Conservation (phyloP, 2,888 invertebrate genomes). For the Nudaria mundana region DNA sequence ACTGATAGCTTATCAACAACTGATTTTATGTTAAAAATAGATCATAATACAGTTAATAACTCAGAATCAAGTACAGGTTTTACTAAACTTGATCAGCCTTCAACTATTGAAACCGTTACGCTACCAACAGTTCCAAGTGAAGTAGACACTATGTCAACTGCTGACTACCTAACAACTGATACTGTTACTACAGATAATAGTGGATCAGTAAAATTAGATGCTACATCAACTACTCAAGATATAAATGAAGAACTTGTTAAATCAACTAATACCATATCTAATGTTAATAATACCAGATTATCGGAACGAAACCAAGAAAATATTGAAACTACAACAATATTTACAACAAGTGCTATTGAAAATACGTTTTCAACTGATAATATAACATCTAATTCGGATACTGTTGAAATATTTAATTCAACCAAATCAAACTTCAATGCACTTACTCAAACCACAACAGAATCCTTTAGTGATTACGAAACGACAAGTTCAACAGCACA, state of each 20-base stretch:
- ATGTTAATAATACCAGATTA: not conserved
- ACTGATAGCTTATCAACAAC: not conserved
- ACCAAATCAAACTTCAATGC: not conserved
- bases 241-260: not conserved
- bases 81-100: not conserved
- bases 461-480: too few species aligned
- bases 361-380: not conserved
- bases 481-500: not conserved
- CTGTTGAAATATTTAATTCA: not conserved
- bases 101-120: not conserved
- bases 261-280: not conserved
- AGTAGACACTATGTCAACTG: not conserved
- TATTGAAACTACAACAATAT: not conserved
- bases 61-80: not conserved
- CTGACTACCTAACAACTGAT: not conserved
- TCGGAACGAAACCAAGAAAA: not conserved
- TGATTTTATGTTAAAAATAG: not conserved
- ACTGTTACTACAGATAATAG: not conserved
- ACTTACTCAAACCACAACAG: not conserved
- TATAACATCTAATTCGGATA: not conserved
- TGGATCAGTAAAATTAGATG: not conserved
- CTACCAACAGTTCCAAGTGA: not conserved
- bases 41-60: not conserved
- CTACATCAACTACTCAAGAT: not conserved
- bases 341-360: not conserved